Percentiles rank a stretch among this genome's conserved stretches.
These are phyloP conservation scores for Cyprinodon variegatus DNA, from an alignment of 2,113 vertebrate species.

Conservation along the genomic window DNA sequence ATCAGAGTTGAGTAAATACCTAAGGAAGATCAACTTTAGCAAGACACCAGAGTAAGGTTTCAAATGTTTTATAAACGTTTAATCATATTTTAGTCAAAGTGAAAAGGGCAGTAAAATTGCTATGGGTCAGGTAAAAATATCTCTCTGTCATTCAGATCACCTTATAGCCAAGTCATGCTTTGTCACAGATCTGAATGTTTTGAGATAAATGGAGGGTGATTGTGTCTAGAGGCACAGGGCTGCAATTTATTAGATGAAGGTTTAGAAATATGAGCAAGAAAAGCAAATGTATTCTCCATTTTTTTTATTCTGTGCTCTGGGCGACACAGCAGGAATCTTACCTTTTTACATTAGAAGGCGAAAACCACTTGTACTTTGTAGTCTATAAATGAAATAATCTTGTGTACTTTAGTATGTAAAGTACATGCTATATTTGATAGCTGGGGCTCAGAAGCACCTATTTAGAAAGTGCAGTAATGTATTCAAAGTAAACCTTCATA, in stretches of 20 bases:
- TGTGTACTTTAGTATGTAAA: too few species aligned
- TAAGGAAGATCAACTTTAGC: too few species aligned
- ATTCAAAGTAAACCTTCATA: too few species aligned
- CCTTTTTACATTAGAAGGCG: conserved; percentile 1
- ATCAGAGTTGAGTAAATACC: too few species aligned
- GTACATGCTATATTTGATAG: too few species aligned
- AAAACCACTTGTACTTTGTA: background rate
- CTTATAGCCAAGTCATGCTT: conserved; percentile 36
- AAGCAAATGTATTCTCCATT: conserved; percentile 33
- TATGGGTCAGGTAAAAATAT: conserved; percentile 13
- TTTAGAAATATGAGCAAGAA: conserved; percentile 18
- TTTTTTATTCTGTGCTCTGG: background rate
- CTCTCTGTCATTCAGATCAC: conserved; percentile 19
- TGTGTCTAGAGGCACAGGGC: conserved; percentile 41
- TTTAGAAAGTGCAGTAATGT: too few species aligned
- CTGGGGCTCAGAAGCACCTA: too few species aligned
- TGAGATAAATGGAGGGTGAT: conserved; percentile 36
- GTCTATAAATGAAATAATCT: too few species aligned
- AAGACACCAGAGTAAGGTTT: too few species aligned
- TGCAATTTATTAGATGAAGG: conserved; percentile 33
- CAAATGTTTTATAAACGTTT: too few species aligned
- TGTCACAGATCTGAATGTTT: conserved; percentile 7
- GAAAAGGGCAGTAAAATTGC: conserved; percentile 17
- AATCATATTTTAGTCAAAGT: background rate
- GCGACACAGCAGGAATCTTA: conserved; percentile 11